These are phyloP conservation scores for Hydropsyche tenuis DNA, from an alignment of 1,140 invertebrate species.

Conservation along the genomic window DNA sequence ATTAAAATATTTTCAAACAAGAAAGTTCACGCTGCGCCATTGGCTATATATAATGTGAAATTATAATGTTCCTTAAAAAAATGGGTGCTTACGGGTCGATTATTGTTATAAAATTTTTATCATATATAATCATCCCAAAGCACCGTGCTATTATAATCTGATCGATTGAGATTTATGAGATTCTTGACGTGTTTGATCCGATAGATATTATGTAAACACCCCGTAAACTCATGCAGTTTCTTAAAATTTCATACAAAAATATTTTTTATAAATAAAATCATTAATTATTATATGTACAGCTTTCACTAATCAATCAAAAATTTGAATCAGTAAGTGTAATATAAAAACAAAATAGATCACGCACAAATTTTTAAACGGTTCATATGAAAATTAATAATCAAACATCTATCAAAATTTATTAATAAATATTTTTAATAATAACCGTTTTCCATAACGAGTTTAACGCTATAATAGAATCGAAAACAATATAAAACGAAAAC, in stretches of 20 bases:
- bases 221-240: not conserved
- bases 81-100: conserved; percentile 29
- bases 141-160: conserved; percentile 38
- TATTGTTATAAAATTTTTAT: conserved; percentile 41
- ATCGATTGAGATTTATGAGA: conserved; percentile 42
- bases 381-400: not conserved
- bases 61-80: conserved; percentile 35
- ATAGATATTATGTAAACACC: conserved; percentile 36
- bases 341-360: no score
- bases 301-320: no score
- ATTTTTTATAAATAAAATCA: no score
- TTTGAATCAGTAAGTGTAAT: no score
- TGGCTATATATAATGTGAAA: conserved; percentile 35
- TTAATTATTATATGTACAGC: no score
- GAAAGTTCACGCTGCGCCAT: conserved; percentile 28
- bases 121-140: conserved; percentile 36
- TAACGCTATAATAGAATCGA: conserved; percentile 3
- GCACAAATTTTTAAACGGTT: no score
- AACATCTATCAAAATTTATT: not conserved
- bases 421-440: not conserved
- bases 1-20: no score
- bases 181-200: conserved; percentile 35
- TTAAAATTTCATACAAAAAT: conserved; percentile 1
- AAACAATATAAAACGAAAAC: conserved; percentile 1
- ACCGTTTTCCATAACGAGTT: not conserved